Base-by-base conservation (phyloP, 2,797 vertebrate genomes). In the Dromococcyx pavoninus region DNA sequence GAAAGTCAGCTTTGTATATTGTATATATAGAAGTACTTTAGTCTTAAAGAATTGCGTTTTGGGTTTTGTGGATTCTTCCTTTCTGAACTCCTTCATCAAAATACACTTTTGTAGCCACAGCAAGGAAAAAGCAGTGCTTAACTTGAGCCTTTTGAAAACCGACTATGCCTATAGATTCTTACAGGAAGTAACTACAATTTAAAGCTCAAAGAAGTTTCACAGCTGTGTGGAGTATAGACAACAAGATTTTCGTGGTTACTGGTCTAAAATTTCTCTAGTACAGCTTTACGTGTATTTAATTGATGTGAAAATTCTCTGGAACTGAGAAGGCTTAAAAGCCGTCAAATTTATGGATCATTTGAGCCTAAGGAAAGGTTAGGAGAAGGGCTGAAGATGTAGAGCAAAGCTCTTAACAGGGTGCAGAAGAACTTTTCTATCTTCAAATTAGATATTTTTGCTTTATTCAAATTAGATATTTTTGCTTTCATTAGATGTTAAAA, bases 391-490 rank as follows among this genome's bases (percentile, higher is more conserved):
- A 67, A 67, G 30, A 11, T 70, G 9, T 5, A 43, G 33, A 75
- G 5, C 8, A 33, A 35, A 61, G 7, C 15, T 74, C 11, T 77
- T 50, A 71, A 22, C 4, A 76, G n/a, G 28, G 56, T 85, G 53
- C 25, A 58, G 43, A 67, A 66, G 19, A 81, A 69, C 12, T 10
- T 33, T 41, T 9, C 3, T 57, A 79, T 48, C 33, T 89, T 85
- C 17, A 69, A 39, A 58, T 11, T 1, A 44, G 23, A 0, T 57
- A 13, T n/a, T n/a, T n/a, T n/a, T n/a, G n/a, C n/a, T n/a, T n/a
- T n/a, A n/a, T n/a, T n/a, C n/a, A n/a, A n/a, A n/a, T n/a, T n/a
- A n/a, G n/a, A n/a, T n/a, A n/a, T 17, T 72, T 83, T 79, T 74
- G 10, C 18, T 77, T 86, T 84, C 16, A 28, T 70, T 10, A 27